Evolutionary conservation across 2,888 invertebrate genomes (phyloP), one percentile per base, ranked within the genome.

Genomic region (Papilio elwesi): DNA sequence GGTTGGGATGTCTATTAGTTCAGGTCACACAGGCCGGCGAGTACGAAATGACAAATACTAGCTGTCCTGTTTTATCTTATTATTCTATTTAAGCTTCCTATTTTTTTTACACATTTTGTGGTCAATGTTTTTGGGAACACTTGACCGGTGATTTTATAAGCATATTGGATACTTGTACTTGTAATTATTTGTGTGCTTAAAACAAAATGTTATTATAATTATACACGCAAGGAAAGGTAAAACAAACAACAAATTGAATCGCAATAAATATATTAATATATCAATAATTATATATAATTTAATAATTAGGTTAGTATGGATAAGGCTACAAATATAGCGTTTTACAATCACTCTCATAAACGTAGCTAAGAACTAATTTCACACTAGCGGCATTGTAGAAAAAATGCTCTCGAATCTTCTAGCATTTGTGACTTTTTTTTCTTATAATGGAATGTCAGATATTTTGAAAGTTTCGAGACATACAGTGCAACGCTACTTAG

Each of bases 181-280:
- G n/a, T n/a, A n/a, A n/a, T n/a, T n/a, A n/a, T 55, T 12, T 52
- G 9, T 38, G 9, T 8, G 36, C 13, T 36, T 53, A 9, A 59
- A 26, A 36, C 7, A 59, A 36, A 59, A 36, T 59, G 13, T 57
- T 36, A 6, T 0, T 59, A n/a, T n/a, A n/a, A n/a, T n/a, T n/a
- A n/a, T n/a, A n/a, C n/a, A n/a, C 10, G 8, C 0, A 43, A 47
- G 47, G 55, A 47, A 13, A 36, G 63, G 63, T 57, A 13, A 71
- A 67, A 47, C 68, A 74, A 80, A 80, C 76, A n/a, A 71, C 81
- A 82, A 64, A 71, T 48, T 75, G 71, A 81, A 81, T 85, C 83
- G 87, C 90, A 92, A 90, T 92, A 92, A 91, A 92, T 92, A 90
- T 90, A 90, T 88, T 89, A 90, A 89, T 83, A 87, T 91, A 87